Evolutionary conservation across 2,888 invertebrate species (phyloP).

Genomic region (Laspeyria flexula): DNA sequence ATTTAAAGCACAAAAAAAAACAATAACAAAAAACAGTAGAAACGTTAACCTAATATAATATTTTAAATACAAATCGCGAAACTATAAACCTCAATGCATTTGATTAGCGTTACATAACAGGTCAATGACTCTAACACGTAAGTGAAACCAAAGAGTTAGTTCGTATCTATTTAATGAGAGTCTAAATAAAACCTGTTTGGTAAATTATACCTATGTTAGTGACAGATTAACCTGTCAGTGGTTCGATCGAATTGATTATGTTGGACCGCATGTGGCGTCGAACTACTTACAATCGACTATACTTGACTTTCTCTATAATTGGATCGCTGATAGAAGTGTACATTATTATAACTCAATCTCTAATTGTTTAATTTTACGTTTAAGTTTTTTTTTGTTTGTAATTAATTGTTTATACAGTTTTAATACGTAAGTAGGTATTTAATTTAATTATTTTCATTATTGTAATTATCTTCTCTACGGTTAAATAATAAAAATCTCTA

Average conservation of each 20-base stretch:
- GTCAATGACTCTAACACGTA: slow-evolving; percentile 10
- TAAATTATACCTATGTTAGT: slow-evolving; percentile 23
- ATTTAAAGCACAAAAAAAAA: too few relatives aligned
- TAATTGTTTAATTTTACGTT: too few relatives aligned
- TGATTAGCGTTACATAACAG: slow-evolving; percentile 14
- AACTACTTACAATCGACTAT: slow-evolving; percentile 14
- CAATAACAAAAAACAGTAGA: too few relatives aligned
- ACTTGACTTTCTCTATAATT: slow-evolving; percentile 42
- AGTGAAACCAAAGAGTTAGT: slow-evolving; percentile 33
- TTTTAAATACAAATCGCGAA: background rate
- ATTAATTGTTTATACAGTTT: too few relatives aligned
- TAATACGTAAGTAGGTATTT: too few relatives aligned
- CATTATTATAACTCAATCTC: background rate
- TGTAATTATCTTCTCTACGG: too few relatives aligned
- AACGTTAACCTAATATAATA: too few relatives aligned
- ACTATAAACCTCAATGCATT: slow-evolving; percentile 1
- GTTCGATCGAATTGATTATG: slow-evolving; percentile 25
- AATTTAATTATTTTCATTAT: too few relatives aligned
- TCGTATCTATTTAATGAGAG: slow-evolving; percentile 27
- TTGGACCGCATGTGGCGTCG: slow-evolving; percentile 30
- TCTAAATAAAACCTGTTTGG: slow-evolving; percentile 29
- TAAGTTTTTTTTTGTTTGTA: too few relatives aligned
- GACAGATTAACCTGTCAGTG: slow-evolving; percentile 46
- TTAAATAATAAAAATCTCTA: too few relatives aligned
- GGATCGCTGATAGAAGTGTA: slow-evolving; percentile 24